Evolutionary conservation across 2,797 vertebrate species (phyloP).

Genomic region (Graptemys geographica): DNA sequence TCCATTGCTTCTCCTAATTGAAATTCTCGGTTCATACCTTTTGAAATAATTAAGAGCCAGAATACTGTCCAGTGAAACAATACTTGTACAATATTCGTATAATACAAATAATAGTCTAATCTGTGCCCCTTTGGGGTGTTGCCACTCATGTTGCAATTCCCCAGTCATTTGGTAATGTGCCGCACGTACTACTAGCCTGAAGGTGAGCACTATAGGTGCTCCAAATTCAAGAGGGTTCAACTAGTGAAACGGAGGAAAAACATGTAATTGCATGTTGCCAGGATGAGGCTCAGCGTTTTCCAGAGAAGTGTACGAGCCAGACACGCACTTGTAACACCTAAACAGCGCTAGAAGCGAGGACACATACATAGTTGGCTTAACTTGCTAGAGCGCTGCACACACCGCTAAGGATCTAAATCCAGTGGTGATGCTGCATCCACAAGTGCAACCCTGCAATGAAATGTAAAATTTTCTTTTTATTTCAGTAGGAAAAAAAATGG

Average conservation of each 20-base stretch:
- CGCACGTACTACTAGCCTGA: not conserved
- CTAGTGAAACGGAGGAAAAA: not conserved
- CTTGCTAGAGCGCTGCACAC: rapidly evolving
- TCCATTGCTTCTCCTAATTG: conserved; percentile 12
- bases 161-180: not conserved
- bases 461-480: rapidly evolving
- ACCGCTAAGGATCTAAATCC: rapidly evolving
- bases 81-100: not conserved
- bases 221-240: not conserved
- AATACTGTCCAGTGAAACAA: not conserved
- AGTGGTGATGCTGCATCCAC: not conserved
- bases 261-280: rapidly evolving
- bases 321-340: not conserved
- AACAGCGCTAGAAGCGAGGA: not conserved
- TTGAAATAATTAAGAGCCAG: not conserved
- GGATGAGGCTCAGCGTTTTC: not conserved
- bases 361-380: not conserved
- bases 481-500: rapidly evolving
- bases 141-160: not conserved
- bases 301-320: not conserved
- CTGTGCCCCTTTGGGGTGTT: not conserved
- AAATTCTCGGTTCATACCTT: not conserved
- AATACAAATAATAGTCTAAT: not conserved
- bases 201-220: not conserved
- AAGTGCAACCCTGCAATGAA: rapidly evolving